A percentile compares a stretch with the other conserved stretches of the same genome.
phyloP scores from a whole-genome alignment of 2,113 vertebrate species.

The Ranitomeya imitator region DNA sequence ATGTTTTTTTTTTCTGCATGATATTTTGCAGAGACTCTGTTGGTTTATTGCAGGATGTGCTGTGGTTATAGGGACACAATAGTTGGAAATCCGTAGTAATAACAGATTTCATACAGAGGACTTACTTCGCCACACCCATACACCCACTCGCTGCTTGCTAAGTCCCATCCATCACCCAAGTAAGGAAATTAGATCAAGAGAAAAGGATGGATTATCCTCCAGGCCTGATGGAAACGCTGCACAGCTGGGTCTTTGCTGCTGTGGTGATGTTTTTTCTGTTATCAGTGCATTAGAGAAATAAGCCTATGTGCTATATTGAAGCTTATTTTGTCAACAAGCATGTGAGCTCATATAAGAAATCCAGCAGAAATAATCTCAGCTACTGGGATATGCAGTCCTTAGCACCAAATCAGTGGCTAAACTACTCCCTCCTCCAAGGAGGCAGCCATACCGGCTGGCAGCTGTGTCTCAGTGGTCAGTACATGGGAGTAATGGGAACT shows the following conservation, averaged over 20 bases:
- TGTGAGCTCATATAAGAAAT: slow-evolving; percentile 8
- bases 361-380: neutral
- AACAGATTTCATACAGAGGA: slow-evolving; percentile 31
- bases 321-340: slow-evolving; percentile 27
- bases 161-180: slow-evolving; percentile 51
- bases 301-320: slow-evolving; percentile 14
- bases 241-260: slow-evolving; percentile 42
- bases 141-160: slow-evolving; percentile 38
- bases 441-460: too few relatives aligned
- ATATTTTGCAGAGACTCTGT: neutral
- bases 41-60: neutral
- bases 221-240: slow-evolving; percentile 31
- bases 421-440: neutral
- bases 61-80: neutral
- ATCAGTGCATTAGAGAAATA: slow-evolving; percentile 25
- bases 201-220: slow-evolving; percentile 42
- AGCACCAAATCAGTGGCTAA: neutral
- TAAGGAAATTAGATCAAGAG: slow-evolving; percentile 49
- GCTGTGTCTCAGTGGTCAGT: neutral
- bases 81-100: slow-evolving; percentile 22
- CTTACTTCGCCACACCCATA: slow-evolving; percentile 9
- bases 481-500: neutral
- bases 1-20: neutral
- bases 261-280: neutral
- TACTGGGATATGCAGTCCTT: neutral